These are phyloP conservation scores for Cyprinodon diabolis DNA, from an alignment of 2,797 vertebrate genomes.

Conservation along the genomic window DNA sequence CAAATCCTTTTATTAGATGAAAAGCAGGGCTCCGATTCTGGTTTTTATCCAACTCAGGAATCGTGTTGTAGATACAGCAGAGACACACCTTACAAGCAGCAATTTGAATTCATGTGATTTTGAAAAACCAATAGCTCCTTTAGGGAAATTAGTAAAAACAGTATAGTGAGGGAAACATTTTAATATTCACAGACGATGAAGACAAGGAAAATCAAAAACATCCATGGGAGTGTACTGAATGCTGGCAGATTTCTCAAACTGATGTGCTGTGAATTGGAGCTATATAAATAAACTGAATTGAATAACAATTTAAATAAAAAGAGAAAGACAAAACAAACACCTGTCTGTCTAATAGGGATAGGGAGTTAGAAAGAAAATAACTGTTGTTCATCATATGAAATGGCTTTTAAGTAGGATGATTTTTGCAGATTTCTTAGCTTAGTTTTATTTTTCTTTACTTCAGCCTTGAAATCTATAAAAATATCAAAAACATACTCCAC, in stretches of 20 bases:
- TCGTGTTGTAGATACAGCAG: conserved; percentile 16
- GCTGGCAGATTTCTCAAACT: neutral
- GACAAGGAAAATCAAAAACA: conserved; percentile 28
- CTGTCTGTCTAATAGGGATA: neutral
- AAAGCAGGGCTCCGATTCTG: conserved; percentile 15
- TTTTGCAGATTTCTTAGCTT: neutral
- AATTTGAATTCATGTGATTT: conserved; percentile 45
- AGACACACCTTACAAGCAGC: conserved; percentile 35
- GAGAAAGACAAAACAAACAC: neutral
- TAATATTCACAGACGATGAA: conserved; percentile 45
- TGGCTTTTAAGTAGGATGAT: neutral
- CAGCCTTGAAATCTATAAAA: conserved; percentile 12
- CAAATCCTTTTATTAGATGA: conserved; percentile 7
- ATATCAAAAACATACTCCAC: conserved; percentile 29
- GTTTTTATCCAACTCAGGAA: conserved; percentile 23
- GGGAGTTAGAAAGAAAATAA: neutral
- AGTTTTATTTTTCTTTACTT: neutral
- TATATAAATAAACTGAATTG: too few relatives aligned
- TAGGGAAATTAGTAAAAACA: conserved; percentile 57
- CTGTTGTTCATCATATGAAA: neutral
- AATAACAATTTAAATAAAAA: neutral
- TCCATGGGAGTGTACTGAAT: conserved; percentile 2
- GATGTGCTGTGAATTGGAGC: neutral
- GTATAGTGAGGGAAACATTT: conserved; percentile 32
- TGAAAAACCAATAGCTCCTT: conserved; percentile 51